Base-by-base conservation (phyloP, 2,888 invertebrate species). In the Lithophane semibrunnea region DNA sequence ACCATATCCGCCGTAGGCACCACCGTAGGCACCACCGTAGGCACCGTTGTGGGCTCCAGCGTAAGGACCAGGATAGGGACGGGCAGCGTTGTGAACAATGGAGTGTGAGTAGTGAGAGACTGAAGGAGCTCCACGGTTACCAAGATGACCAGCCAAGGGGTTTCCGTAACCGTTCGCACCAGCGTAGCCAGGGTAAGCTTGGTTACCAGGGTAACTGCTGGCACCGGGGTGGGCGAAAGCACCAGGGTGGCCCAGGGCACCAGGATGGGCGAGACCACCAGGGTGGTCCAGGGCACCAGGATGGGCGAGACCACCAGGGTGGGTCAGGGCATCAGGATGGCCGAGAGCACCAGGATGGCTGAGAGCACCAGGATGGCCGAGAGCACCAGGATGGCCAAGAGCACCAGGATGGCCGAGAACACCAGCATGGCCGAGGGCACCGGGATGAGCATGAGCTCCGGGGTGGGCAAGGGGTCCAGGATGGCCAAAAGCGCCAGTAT, bases 91-190 rank as follows among this genome's bases (percentile, higher is more conserved):
- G 79, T 89, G 89, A 12, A 89, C 86, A 52, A 89, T 83, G 12
- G 89, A 85, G 67, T 89, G 85, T 12, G 89, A 88, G 73, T 86
- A 89, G 58, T 88, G 87, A 16, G 89, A 88, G 3, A 89, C 83
- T 66, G 88, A 21, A 10, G 88, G 86, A 67, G 83, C 82, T 67
- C 85, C 88, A 24, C 79, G 85, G 69, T 82, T 84, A 69, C 83
- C 86, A 68, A 76, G 75, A 78, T 65, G 67, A 42, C 86, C 83
- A 71, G 83, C 75, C 61, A 82, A 75, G 3, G 86, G 78, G 56
- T 77, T 78, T n/a, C 77, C 82, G 10, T 81, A 80, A 52, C 80
- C 80, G 21, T 77, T 78, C 12, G 79, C 73, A 37, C 80, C 83
- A 64, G 75, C 77, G 29, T 82, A 77, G 18, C 81, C 82, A 0